phyloP scores from a whole-genome alignment of 2,113 vertebrate genomes.

The Dasyornis broadbenti region DNA sequence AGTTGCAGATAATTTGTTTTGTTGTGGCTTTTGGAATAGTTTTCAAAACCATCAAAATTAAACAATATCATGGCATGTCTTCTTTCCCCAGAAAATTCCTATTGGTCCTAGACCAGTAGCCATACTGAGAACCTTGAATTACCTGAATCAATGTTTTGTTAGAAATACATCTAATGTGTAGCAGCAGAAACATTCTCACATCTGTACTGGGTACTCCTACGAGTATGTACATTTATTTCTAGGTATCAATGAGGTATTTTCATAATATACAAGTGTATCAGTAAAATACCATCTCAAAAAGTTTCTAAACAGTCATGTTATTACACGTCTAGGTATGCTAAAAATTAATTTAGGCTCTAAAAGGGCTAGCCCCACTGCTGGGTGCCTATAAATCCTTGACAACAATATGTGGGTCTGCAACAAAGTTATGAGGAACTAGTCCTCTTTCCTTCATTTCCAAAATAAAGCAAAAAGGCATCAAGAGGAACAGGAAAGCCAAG shows the following conservation, averaged over 20 bases:
- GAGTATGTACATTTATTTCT: not conserved
- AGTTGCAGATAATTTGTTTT: not conserved
- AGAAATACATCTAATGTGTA: not conserved
- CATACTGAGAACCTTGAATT: not conserved
- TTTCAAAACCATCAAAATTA: not conserved
- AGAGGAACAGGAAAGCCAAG: not conserved
- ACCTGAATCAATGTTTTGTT: not conserved
- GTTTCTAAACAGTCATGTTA: slow-evolving; percentile 11
- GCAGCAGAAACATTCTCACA: not conserved
- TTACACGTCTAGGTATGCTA: slow-evolving; percentile 31
- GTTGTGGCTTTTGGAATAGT: not conserved
- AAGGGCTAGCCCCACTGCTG: not conserved
- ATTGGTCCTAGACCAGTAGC: not conserved
- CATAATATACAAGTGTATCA: not conserved
- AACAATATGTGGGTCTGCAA: not conserved
- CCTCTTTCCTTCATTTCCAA: not conserved
- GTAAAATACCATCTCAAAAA: not conserved
- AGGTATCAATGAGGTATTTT: not conserved
- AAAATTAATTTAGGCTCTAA: slow-evolving; percentile 11
- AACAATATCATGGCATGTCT: not conserved
- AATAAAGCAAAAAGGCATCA: not conserved
- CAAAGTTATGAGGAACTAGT: not conserved
- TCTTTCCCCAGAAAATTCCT: not conserved
- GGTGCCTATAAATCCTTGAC: not conserved
- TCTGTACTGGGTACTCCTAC: not conserved